Evolutionary conservation across 2,888 invertebrate genomes (phyloP).

Genomic region (Acrobeloides nanus): DNA sequence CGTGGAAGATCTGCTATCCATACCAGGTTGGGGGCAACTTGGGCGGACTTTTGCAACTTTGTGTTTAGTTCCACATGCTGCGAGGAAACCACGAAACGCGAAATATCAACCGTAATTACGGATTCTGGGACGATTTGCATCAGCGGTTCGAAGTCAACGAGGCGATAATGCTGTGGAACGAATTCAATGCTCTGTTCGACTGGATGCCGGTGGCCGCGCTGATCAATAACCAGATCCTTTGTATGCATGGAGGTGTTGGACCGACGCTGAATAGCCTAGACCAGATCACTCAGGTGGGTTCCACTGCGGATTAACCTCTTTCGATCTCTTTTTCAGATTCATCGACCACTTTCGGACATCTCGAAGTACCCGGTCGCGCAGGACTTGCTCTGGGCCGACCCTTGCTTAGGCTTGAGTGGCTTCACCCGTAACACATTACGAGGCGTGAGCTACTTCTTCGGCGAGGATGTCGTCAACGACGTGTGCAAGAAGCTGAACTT

Average conservation of each 20-base stretch:
- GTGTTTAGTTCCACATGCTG: conserved; percentile 17
- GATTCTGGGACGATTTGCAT: conserved; percentile 19
- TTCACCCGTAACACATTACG: conserved; percentile 16
- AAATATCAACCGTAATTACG: conserved; percentile 22
- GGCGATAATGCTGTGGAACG: conserved; percentile 15
- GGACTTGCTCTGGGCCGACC: conserved; percentile 33
- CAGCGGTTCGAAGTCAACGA: conserved; percentile 17
- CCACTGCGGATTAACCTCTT: too few species aligned
- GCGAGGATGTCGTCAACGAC: conserved; percentile 15
- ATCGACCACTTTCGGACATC: conserved; percentile 19
- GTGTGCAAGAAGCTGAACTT: conserved; percentile 15
- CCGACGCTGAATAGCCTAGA: conserved; percentile 18
- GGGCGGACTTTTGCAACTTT: too few species aligned
- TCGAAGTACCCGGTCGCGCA: conserved; percentile 14
- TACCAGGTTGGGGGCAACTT: too few species aligned
- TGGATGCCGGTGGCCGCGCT: conserved; percentile 23
- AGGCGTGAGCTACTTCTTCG: conserved; percentile 21
- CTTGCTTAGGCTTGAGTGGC: conserved; percentile 21
- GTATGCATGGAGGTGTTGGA: conserved; percentile 30
- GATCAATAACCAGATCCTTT: conserved; percentile 16
- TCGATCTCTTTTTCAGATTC: conserved; percentile 15
- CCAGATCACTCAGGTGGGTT: conserved; percentile 19
- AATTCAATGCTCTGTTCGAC: conserved; percentile 24
- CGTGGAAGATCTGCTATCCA: background rate
- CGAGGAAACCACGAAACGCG: conserved; percentile 26